Evolutionary conservation across 1,140 invertebrate genomes (phyloP), one percentile per base, ranked within the genome.

Genomic region (Bombus difficillimus): DNA sequence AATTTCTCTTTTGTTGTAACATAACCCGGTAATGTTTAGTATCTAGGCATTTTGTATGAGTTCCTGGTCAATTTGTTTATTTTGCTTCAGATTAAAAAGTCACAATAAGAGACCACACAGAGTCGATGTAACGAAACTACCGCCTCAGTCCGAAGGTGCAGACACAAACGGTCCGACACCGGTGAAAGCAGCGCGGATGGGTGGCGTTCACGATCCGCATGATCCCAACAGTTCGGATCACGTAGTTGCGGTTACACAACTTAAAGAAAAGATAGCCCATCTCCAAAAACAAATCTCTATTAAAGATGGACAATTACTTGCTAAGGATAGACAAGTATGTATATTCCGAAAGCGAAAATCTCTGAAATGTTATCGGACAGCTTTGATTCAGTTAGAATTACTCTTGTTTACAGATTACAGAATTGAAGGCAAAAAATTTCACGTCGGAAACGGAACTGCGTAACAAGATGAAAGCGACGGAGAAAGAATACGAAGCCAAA

Each of bases 191-290:
- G 94, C 95, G 28, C 88, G 96, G 84, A 95, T 95, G 92, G 94
- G 87, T 6, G 93, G 93, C 4, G 91, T 93, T 2, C 94, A 95
- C 71, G 94, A 95, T 88, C 91, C 93, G 8, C 94, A 95, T 43
- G 98, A 99, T 95, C 97, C 98, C 1, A 98, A 98, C 91, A 98
- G 97, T 92, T 98, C 98, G 1, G 98, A 99, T 94, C 98, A 99
- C 93, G 97, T 99, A 39, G 98, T 99, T 18, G 98, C 98, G 1
- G 98, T 99, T 93, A 99, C 98, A 28, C 98, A 99, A 93, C 96
- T 99, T 1, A 98, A 98, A 92, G 99, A 99, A 94, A 97, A 99
- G 92, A 98, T 99, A 89, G 98, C 98, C 57, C 97, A 97, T 92
- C 95, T 99, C n/a, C 98, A 99, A 93, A 99, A 98, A 94, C 98